phyloP scores from a whole-genome alignment of 2,113 vertebrate species.

The Atherinomorus stipes region DNA sequence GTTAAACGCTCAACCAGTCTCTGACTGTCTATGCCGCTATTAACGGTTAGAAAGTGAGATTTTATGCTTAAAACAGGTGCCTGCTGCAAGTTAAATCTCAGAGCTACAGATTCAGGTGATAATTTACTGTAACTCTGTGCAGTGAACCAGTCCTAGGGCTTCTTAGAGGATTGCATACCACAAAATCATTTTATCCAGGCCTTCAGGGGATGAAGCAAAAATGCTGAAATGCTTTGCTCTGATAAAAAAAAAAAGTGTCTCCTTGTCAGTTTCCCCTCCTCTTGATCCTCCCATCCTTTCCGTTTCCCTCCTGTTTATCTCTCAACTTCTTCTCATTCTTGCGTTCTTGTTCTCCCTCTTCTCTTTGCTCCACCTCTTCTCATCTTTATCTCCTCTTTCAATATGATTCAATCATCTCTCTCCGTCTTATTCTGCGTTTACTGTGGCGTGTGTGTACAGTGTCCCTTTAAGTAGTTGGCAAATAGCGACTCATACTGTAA shows the following conservation, averaged over 20 bases:
- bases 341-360: not conserved
- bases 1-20: not conserved
- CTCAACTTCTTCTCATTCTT: not conserved
- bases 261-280: not conserved
- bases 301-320: not conserved
- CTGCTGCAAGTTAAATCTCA: not conserved
- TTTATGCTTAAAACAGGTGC: not conserved
- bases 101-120: not conserved
- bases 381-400: not conserved
- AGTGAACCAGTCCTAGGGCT: too few species aligned
- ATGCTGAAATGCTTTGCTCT: not conserved
- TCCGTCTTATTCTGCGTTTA: not conserved
- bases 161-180: not conserved
- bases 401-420: not conserved
- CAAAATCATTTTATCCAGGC: not conserved
- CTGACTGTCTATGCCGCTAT: not conserved
- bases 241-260: not conserved
- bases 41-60: not conserved
- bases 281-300: conserved; percentile 14
- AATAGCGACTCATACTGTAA: not conserved
- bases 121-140: not conserved
- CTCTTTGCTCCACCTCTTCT: not conserved
- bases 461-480: not conserved
- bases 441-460: not conserved
- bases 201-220: not conserved